Conservation (phyloP, 1,140 invertebrate genomes). For the Ylistrum balloti region DNA sequence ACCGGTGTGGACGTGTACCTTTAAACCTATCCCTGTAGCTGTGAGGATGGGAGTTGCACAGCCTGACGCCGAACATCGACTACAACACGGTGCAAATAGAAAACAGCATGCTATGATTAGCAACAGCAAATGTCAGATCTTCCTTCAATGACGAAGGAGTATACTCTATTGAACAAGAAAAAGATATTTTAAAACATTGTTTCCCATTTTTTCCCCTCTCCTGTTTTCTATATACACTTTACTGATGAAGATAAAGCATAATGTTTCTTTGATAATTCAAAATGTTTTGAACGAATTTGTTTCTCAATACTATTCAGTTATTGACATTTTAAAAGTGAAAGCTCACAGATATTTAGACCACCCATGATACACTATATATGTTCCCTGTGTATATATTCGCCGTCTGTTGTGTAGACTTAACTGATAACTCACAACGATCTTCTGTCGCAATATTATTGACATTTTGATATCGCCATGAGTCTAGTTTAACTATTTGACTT, state of each 20-base stretch:
- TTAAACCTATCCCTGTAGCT: neutral
- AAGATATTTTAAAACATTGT: neutral
- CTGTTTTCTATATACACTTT: neutral
- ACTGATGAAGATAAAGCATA: neutral
- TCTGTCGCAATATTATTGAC: no score
- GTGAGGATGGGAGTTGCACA: neutral
- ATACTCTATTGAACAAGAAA: neutral
- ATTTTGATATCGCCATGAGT: no score
- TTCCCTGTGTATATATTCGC: neutral
- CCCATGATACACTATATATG: neutral
- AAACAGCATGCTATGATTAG: neutral
- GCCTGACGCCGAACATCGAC: neutral
- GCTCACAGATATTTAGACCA: neutral
- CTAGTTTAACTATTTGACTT: no score
- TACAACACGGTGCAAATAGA: neutral
- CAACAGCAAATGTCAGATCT: neutral
- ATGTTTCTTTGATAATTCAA: neutral
- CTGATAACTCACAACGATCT: no score
- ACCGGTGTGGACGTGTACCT: neutral
- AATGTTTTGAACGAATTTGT: slow-evolving; percentile 4
- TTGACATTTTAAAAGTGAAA: neutral
- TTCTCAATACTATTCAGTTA: neutral
- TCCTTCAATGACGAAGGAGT: neutral
- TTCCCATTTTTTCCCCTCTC: neutral
- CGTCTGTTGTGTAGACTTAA: neutral